These are phyloP conservation scores for Ataeniobius toweri DNA, from an alignment of 2,797 vertebrate species.

Conservation along the genomic window DNA sequence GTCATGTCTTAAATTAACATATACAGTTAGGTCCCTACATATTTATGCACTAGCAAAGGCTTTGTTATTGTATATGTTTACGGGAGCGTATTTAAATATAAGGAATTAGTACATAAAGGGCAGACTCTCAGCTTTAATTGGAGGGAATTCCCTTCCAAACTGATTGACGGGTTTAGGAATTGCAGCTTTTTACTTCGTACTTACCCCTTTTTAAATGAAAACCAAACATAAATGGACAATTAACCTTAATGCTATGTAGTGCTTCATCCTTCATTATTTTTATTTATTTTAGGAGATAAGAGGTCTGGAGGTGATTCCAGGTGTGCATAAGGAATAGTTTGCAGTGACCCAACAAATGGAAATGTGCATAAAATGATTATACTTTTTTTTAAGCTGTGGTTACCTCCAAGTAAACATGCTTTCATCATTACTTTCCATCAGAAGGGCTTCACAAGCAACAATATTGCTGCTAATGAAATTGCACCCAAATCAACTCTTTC, in stretches of 20 bases:
- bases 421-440: not conserved
- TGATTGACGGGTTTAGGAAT: not conserved
- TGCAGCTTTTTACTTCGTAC: not conserved
- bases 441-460: not conserved
- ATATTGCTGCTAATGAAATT: not conserved
- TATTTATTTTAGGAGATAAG: too few relatives aligned
- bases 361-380: not conserved
- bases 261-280: not conserved
- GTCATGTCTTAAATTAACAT: not conserved
- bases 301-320: not conserved
- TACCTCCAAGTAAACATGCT: not conserved
- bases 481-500: too few relatives aligned
- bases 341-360: not conserved
- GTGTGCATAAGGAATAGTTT: not conserved
- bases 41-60: not conserved
- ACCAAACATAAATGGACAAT: not conserved
- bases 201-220: not conserved
- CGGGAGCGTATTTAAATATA: not conserved
- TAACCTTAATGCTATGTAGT: not conserved
- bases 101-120: not conserved
- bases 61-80: not conserved
- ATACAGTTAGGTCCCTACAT: not conserved
- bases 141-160: not conserved
- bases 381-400: not conserved
- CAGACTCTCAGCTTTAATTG: not conserved